phyloP scores from a whole-genome alignment of 2,888 invertebrate genomes.

The Noctua pronuba region DNA sequence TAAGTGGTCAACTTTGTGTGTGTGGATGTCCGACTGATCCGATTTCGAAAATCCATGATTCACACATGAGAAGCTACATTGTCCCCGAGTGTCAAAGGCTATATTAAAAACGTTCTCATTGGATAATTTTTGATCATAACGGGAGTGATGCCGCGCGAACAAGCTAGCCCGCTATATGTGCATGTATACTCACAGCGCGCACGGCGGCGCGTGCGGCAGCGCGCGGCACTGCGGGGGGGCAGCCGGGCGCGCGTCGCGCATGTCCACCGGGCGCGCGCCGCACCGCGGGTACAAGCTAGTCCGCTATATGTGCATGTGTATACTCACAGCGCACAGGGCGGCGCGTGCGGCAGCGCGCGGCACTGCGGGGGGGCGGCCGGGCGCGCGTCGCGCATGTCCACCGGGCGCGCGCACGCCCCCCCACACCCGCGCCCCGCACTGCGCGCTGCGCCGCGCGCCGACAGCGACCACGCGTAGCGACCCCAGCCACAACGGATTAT shows the following conservation, averaged over 20 bases:
- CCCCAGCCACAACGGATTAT: slow-evolving; percentile 98
- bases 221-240: slow-evolving; percentile 80
- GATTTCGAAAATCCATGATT: too few species aligned
- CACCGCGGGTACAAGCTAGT: slow-evolving; percentile 62
- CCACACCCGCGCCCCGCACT: slow-evolving; percentile 92
- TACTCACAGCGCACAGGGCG: slow-evolving; percentile 95
- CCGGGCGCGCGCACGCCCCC: slow-evolving; percentile 83
- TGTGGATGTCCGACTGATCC: too few species aligned
- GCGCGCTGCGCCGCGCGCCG: slow-evolving; percentile 96
- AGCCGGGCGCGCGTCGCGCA: slow-evolving; percentile 76
- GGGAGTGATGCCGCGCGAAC: neutral
- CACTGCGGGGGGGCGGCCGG: slow-evolving; percentile 79
- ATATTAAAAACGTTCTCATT: too few species aligned
- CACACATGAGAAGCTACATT: too few species aligned
- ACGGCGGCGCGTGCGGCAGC: slow-evolving; percentile 89
- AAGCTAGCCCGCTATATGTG: neutral
- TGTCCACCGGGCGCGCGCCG: slow-evolving; percentile 85
- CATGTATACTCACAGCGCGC: slow-evolving; percentile 92
- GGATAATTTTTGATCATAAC: too few species aligned
- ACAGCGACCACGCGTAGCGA: slow-evolving; percentile 98
- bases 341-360: slow-evolving; percentile 76
- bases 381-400: slow-evolving; percentile 80
- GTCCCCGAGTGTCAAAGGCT: too few species aligned
- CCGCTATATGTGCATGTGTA: neutral
- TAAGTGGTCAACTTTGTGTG: too few species aligned